Percentiles rank a stretch among this genome's conserved stretches.
phyloP scores from a whole-genome alignment of 2,888 invertebrate genomes.

The Drosophila lutescens region DNA sequence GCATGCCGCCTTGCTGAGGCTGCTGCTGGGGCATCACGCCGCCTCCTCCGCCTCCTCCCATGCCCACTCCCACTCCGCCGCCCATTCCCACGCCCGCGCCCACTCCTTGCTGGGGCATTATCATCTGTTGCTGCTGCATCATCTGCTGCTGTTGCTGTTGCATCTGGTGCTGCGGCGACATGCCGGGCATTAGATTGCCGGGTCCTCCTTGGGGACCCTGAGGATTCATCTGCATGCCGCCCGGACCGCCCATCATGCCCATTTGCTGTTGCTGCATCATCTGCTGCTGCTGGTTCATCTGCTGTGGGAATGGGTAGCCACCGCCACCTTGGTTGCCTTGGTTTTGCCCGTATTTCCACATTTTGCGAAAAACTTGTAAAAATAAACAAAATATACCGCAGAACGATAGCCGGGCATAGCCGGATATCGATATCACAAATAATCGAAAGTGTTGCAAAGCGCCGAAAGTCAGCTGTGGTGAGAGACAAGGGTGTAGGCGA shows the following conservation, averaged over 20 bases:
- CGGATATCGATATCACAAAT: neutral
- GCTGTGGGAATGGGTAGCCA: constrained; percentile 43
- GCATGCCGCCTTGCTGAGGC: constrained; percentile 51
- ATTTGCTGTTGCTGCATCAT: constrained; percentile 61
- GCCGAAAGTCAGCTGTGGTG: neutral
- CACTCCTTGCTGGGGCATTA: constrained; percentile 43
- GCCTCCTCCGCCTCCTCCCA: constrained; percentile 25
- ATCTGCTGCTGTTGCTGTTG: constrained; percentile 70
- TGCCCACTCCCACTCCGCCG: constrained; percentile 2
- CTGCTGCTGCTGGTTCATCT: constrained; percentile 68
- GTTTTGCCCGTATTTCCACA: constrained; percentile 74
- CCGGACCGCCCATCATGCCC: constrained; percentile 68
- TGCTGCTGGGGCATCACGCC: constrained; percentile 19
- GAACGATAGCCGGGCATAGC: neutral
- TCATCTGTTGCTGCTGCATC: constrained; percentile 67
- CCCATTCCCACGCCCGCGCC: constrained; percentile 25
- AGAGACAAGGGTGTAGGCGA: neutral
- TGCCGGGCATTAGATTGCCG: constrained; percentile 66
- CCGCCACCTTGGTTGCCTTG: constrained; percentile 65
- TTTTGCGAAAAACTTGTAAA: constrained; percentile 19
- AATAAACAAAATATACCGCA: constrained; percentile 11
- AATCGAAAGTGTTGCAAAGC: neutral
- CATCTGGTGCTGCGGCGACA: constrained; percentile 76
- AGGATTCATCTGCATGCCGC: constrained; percentile 75
- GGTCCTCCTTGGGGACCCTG: constrained; percentile 62